Conservation (phyloP, 2,797 vertebrate species). For the Phoxinus dragarum region DNA sequence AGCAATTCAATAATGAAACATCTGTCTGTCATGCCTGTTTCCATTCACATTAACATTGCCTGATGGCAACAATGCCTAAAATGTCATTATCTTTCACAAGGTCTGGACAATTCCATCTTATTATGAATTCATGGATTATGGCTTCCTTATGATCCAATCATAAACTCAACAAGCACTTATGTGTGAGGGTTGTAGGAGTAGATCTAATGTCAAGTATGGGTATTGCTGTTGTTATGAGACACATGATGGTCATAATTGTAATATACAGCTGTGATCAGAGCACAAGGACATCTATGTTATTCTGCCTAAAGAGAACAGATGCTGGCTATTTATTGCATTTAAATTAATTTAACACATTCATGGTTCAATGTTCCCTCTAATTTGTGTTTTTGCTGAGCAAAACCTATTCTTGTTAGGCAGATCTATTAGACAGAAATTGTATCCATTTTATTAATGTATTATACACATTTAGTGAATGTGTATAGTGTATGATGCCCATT, state of each 20-base stretch:
- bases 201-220: background rate
- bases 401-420: background rate
- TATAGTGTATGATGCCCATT: too few relatives aligned
- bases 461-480: too few relatives aligned
- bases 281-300: background rate
- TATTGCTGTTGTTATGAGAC: constrained; percentile 2
- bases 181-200: background rate
- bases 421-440: background rate
- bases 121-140: background rate
- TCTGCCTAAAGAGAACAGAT: constrained; percentile 2
- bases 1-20: background rate
- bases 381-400: background rate
- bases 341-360: constrained; percentile 12
- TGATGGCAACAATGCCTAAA: background rate
- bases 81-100: background rate
- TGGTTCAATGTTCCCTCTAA: constrained; percentile 4
- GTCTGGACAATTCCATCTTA: background rate
- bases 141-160: constrained; percentile 1
- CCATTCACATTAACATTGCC: background rate
- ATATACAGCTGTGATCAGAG: constrained; percentile 16
- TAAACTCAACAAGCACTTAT: constrained; percentile 4
- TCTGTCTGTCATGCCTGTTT: background rate
- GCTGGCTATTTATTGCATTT: constrained; percentile 13
- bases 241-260: background rate
- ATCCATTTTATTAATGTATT: too few relatives aligned